phyloP scores from a whole-genome alignment of 2,113 vertebrate genomes.

The Aramus guarauna region DNA sequence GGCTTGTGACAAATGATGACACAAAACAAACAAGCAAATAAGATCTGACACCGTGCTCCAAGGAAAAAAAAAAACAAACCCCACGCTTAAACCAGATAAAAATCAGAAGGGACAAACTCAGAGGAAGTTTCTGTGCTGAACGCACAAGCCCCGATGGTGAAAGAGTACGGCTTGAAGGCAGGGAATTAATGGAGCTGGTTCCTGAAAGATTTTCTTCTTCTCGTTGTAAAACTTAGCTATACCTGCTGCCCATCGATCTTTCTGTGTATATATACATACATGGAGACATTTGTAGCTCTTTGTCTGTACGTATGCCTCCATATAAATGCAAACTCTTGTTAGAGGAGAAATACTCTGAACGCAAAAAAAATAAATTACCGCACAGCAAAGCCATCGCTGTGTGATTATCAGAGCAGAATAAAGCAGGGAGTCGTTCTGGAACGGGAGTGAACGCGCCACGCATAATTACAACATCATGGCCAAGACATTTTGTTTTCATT shows the following conservation, averaged over 20 bases:
- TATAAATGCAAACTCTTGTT: neutral
- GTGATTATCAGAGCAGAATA: neutral
- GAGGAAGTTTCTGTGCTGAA: neutral
- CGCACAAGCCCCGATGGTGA: neutral
- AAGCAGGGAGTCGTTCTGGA: neutral
- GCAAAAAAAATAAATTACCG: neutral
- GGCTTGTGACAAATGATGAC: neutral
- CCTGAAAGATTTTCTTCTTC: neutral
- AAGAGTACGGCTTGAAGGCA: neutral
- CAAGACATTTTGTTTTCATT: conserved; percentile 29
- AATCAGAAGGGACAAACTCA: neutral
- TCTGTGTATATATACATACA: accelerated
- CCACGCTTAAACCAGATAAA: neutral
- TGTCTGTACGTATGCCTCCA: accelerated
- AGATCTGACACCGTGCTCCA: neutral
- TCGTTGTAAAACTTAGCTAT: neutral
- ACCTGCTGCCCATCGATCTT: neutral
- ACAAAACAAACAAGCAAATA: neutral
- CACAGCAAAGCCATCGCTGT: neutral
- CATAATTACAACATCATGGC: conserved; percentile 36
- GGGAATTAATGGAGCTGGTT: neutral
- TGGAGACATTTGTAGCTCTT: neutral
- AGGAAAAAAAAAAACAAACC: neutral
- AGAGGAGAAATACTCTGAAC: neutral
- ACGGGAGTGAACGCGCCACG: accelerated